A percentile compares a stretch with the other conserved stretches of the same genome.
Evolutionary conservation across 2,888 invertebrate species (phyloP).

Genomic region (Alentia gelatinosa): DNA sequence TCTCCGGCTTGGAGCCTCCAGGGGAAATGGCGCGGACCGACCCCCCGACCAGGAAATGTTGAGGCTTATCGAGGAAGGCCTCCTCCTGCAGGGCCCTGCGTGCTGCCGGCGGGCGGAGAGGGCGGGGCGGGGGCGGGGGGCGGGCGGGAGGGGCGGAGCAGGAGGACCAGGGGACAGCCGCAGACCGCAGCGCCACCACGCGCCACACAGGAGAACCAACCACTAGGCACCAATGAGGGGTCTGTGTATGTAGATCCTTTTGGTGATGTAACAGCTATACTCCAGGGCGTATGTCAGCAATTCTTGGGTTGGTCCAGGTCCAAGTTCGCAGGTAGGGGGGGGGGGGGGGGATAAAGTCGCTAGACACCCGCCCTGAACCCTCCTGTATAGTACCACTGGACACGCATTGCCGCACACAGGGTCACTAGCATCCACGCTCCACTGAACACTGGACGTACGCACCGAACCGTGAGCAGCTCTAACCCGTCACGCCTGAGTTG

Average conservation of each 20-base stretch:
- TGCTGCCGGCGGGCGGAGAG: neutral
- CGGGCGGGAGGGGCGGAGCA: neutral
- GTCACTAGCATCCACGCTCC: no score
- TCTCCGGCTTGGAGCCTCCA: neutral
- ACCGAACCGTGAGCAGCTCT: no score
- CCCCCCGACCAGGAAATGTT: conserved; percentile 34
- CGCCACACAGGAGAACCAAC: no score
- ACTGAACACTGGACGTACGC: no score
- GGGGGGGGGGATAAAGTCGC: neutral
- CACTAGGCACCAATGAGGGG: no score
- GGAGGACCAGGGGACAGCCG: neutral
- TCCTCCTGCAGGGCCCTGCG: neutral
- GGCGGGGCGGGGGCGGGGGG: conserved; percentile 7
- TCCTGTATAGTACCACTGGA: neutral
- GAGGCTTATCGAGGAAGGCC: conserved; percentile 7
- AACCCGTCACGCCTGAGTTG: no score
- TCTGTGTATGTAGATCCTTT: no score
- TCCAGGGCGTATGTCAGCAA: no score
- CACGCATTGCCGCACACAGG: no score
- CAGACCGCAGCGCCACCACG: neutral
- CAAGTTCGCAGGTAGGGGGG: neutral
- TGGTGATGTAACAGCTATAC: no score
- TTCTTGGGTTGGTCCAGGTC: no score
- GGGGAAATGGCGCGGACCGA: conserved; percentile 20
- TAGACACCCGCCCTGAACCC: neutral